Conservation (phyloP, 1,140 invertebrate genomes). For the Coptotermes formosanus region DNA sequence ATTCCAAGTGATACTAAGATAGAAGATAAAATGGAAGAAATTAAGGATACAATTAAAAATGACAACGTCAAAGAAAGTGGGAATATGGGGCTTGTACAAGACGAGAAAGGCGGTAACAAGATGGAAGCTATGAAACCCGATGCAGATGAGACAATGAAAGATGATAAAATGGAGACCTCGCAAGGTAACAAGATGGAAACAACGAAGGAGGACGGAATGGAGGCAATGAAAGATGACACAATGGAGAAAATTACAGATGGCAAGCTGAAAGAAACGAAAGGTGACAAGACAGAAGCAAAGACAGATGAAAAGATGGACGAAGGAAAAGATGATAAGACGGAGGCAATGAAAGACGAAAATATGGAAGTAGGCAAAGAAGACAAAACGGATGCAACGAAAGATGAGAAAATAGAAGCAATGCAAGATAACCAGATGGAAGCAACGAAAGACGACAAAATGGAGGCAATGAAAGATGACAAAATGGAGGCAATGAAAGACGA, state of each 20-base stretch:
- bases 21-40: background rate
- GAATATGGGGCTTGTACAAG: slow-evolving; percentile 7
- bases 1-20: background rate
- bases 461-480: slow-evolving; percentile 41
- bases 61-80: slow-evolving; percentile 40
- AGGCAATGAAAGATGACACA: slow-evolving; percentile 41
- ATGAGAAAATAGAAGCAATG: background rate
- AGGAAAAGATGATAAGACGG: background rate
- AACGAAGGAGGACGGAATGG: slow-evolving; percentile 40
- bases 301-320: background rate
- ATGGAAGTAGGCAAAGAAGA: background rate
- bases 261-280: background rate
- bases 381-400: background rate
- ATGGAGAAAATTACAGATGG: background rate
- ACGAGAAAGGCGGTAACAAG: background rate
- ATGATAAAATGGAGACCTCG: background rate
- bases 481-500: background rate
- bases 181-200: slow-evolving; percentile 26
- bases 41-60: background rate
- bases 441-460: slow-evolving; percentile 40
- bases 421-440: slow-evolving; percentile 26
- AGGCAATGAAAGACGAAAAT: background rate
- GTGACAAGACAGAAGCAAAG: background rate
- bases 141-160: background rate
- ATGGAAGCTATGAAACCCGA: background rate